A percentile compares a stretch with the other conserved stretches of the same genome.
These are phyloP conservation scores for Muscicapa adusta DNA, from an alignment of 2,113 vertebrate species.

Conservation along the genomic window DNA sequence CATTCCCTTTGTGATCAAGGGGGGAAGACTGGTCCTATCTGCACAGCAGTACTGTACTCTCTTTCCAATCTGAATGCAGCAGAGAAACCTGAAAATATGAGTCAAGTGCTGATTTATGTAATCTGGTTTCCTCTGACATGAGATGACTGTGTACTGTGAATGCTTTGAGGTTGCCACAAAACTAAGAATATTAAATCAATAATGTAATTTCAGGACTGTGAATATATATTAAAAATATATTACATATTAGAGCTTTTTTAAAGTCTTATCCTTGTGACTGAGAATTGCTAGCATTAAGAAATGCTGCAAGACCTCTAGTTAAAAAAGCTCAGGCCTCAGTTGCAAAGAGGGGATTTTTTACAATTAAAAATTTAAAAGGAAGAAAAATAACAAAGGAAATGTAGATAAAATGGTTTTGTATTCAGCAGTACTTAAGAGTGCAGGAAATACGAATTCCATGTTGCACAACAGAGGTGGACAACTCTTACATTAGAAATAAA, in stretches of 20 bases:
- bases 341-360: background rate
- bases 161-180: background rate
- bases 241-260: background rate
- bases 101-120: background rate
- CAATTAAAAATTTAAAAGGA: background rate
- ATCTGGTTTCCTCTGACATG: background rate
- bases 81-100: background rate
- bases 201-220: background rate
- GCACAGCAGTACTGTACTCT: background rate
- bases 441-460: rapidly evolving
- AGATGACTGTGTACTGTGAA: background rate
- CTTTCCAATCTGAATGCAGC: background rate
- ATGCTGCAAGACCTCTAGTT: background rate
- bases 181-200: background rate
- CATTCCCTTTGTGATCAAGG: background rate
- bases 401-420: background rate
- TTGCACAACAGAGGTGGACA: background rate
- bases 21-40: background rate
- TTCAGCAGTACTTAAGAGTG: background rate
- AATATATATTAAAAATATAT: background rate
- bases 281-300: background rate
- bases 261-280: background rate
- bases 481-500: background rate
- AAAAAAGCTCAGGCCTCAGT: background rate
- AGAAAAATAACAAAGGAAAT: background rate